A percentile compares a stretch with the other conserved stretches of the same genome.
phyloP scores from a whole-genome alignment of 2,113 vertebrate genomes.

The Bujurquina vittata region DNA sequence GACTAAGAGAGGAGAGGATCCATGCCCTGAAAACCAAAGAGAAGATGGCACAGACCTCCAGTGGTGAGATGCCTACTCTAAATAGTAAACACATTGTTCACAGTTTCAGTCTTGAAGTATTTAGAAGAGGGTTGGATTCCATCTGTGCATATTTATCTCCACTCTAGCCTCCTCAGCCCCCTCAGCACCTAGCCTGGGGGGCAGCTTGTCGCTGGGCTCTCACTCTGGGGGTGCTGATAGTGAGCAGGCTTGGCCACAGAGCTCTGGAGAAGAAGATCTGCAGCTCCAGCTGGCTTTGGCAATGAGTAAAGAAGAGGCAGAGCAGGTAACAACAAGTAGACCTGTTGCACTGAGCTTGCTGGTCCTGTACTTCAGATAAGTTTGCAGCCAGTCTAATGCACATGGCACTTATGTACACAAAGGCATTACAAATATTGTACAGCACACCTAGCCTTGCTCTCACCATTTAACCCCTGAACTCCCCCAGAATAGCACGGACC shows the following conservation, averaged over 20 bases:
- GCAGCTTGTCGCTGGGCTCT: constrained; percentile 70
- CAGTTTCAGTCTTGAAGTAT: not conserved
- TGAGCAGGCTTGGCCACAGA: constrained; percentile 93
- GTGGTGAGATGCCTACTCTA: constrained; percentile 75
- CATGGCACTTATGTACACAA: constrained; percentile 9
- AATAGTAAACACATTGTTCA: not conserved
- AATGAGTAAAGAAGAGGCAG: constrained; percentile 95
- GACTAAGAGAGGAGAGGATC: constrained; percentile 89
- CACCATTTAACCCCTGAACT: constrained; percentile 77
- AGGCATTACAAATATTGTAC: constrained; percentile 43
- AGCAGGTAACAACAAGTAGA: constrained; percentile 84
- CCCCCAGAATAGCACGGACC: constrained; percentile 81
- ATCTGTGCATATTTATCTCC: constrained; percentile 41
- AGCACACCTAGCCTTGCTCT: constrained; percentile 59
- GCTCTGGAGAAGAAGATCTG: constrained; percentile 91
- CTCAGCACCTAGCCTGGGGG: constrained; percentile 80
- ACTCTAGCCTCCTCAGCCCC: constrained; percentile 83
- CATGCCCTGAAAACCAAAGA: constrained; percentile 96
- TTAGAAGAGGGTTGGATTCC: not conserved
- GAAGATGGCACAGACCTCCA: constrained; percentile 92
- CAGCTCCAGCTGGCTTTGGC: constrained; percentile 92
- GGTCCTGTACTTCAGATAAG: not conserved
- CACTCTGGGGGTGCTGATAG: constrained; percentile 82
- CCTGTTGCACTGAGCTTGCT: not conserved
- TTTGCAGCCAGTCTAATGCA: constrained; percentile 4